Evolutionary conservation across 2,113 vertebrate genomes (phyloP).

Genomic region (Ceyx melanurus): DNA sequence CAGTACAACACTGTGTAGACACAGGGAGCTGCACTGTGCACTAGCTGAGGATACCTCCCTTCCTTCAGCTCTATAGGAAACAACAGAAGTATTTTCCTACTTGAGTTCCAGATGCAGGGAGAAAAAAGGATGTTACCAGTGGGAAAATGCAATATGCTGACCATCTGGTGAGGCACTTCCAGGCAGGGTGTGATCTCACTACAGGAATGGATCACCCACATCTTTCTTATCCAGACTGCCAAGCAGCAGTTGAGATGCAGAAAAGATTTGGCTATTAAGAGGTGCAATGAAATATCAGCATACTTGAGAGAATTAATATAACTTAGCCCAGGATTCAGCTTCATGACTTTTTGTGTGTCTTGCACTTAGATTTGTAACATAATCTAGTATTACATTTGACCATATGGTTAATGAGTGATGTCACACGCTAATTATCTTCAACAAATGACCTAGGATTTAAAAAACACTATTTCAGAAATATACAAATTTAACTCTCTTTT

Average conservation of each 20-base stretch:
- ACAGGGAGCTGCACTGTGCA: not conserved
- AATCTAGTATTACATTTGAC: not conserved
- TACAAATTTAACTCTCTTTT: not conserved
- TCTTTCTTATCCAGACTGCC: slow-evolving; percentile 34
- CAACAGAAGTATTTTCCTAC: slow-evolving; percentile 67
- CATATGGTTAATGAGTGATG: not conserved
- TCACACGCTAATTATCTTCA: not conserved
- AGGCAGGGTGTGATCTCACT: slow-evolving; percentile 67
- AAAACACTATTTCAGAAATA: not conserved
- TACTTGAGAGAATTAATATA: slow-evolving; percentile 23
- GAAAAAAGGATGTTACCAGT: slow-evolving; percentile 57
- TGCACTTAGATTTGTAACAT: not conserved
- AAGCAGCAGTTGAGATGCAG: slow-evolving; percentile 36
- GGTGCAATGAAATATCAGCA: slow-evolving; percentile 14
- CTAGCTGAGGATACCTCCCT: not conserved
- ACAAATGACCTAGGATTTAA: not conserved
- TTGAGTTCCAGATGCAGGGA: slow-evolving; percentile 55
- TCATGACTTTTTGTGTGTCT: not conserved
- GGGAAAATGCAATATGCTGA: slow-evolving; percentile 66
- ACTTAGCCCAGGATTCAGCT: slow-evolving; percentile 12
- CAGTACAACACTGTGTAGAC: not conserved
- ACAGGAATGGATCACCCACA: slow-evolving; percentile 61
- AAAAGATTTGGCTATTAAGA: slow-evolving; percentile 36
- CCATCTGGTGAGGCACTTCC: slow-evolving; percentile 65
- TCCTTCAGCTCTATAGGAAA: slow-evolving; percentile 30